phyloP scores from a whole-genome alignment of 2,113 vertebrate genomes.

The Limnothrissa miodon region DNA sequence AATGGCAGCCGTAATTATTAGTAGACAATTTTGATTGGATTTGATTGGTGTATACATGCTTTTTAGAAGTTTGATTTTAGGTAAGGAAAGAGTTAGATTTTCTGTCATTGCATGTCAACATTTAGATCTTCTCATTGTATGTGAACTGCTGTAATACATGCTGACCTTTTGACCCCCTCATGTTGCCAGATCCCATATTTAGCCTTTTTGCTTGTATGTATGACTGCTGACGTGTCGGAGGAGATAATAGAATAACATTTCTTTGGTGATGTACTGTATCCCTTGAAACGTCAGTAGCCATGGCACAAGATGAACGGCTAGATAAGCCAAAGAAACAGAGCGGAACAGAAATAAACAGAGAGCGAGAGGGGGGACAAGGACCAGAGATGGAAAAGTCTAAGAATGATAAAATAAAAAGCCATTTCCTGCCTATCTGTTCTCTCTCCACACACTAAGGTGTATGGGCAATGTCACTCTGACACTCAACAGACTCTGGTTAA shows the following conservation, averaged over 20 bases:
- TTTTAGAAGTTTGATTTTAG: too few species aligned
- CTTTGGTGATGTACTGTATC: not conserved
- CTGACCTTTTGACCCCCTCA: too few species aligned
- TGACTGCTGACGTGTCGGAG: not conserved
- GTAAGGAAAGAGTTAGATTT: too few species aligned
- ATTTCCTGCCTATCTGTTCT: not conserved
- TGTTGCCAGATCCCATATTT: not conserved
- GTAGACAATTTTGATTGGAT: too few species aligned
- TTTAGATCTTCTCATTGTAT: too few species aligned
- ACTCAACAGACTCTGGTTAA: not conserved
- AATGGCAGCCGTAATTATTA: too few species aligned
- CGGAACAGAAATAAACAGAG: not conserved
- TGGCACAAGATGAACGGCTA: not conserved
- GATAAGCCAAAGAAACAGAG: not conserved
- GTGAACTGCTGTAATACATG: too few species aligned
- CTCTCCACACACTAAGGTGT: too few species aligned
- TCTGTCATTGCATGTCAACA: too few species aligned
- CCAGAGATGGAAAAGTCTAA: not conserved
- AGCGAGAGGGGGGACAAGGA: not conserved
- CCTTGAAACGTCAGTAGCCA: not conserved
- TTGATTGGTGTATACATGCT: too few species aligned
- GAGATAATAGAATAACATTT: not conserved
- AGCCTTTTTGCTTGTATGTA: not conserved
- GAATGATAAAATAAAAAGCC: not conserved
- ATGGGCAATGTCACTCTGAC: not conserved